Conservation (phyloP, 2,797 vertebrate species). For the Macrochelys suwanniensis region DNA sequence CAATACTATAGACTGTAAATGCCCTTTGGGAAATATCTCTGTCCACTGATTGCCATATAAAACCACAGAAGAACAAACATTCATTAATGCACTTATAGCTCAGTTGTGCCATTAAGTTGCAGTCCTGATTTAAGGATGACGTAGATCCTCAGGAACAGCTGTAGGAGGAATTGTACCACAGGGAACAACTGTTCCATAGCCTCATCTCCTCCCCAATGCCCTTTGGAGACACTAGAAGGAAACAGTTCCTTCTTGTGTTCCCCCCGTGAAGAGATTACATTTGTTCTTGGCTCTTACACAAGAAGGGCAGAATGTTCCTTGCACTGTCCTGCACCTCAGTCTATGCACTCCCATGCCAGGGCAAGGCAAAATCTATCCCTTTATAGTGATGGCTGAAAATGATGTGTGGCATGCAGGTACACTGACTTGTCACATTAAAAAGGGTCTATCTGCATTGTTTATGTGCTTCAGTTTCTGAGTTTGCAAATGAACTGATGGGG, state of each 20-base stretch:
- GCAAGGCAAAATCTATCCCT: neutral
- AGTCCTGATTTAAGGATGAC: neutral
- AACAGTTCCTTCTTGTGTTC: neutral
- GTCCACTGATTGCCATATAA: neutral
- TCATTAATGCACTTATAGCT: neutral
- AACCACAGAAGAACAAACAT: neutral
- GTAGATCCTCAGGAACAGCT: neutral
- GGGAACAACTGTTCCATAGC: neutral
- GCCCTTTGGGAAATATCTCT: neutral
- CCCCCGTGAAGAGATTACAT: neutral
- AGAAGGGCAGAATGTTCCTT: neutral
- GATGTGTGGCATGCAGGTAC: neutral
- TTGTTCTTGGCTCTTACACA: neutral
- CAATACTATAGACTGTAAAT: neutral
- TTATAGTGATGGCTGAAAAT: neutral
- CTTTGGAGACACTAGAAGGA: neutral
- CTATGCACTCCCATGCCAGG: neutral
- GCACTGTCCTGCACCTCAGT: neutral
- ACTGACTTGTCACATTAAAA: neutral
- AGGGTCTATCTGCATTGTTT: neutral
- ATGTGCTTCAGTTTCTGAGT: neutral
- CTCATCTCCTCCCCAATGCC: neutral
- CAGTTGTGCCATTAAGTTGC: neutral
- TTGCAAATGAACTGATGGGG: neutral
- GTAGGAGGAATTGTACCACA: neutral